Conservation (phyloP, 2,888 invertebrate genomes). For the Phoronis australis region DNA sequence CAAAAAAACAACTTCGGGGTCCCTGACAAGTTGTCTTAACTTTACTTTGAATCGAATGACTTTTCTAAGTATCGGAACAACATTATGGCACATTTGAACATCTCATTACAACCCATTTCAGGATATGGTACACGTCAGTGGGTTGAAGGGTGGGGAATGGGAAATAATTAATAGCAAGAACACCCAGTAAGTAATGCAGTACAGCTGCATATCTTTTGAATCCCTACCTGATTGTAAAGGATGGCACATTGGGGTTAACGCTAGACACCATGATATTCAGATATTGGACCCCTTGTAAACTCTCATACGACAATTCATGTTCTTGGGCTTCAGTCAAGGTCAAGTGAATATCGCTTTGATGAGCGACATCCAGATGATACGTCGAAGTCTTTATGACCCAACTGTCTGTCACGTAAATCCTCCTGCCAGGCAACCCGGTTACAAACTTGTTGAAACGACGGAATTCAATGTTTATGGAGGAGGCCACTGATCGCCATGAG, state of each 20-base stretch:
- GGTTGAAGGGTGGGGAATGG: too few species aligned
- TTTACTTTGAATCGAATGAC: too few species aligned
- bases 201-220: too few species aligned
- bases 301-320: constrained; percentile 60
- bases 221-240: constrained; percentile 58
- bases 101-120: too few species aligned
- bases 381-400: constrained; percentile 82
- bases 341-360: constrained; percentile 72
- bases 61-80: too few species aligned
- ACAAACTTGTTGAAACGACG: constrained; percentile 58
- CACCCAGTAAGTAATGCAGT: too few species aligned
- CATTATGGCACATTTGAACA: too few species aligned
- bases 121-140: too few species aligned
- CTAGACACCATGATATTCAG: constrained; percentile 68
- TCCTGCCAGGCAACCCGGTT: constrained; percentile 39
- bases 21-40: too few species aligned
- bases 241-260: constrained; percentile 31
- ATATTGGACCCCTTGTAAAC: constrained; percentile 72
- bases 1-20: too few species aligned
- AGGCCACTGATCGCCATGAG: constrained; percentile 67
- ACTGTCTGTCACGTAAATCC: constrained; percentile 64
- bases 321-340: constrained; percentile 65
- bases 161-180: too few species aligned
- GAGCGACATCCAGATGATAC: constrained; percentile 68
- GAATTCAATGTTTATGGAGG: constrained; percentile 69